Conservation (phyloP, 1,140 invertebrate genomes). For the Coenobita brevimanus region DNA sequence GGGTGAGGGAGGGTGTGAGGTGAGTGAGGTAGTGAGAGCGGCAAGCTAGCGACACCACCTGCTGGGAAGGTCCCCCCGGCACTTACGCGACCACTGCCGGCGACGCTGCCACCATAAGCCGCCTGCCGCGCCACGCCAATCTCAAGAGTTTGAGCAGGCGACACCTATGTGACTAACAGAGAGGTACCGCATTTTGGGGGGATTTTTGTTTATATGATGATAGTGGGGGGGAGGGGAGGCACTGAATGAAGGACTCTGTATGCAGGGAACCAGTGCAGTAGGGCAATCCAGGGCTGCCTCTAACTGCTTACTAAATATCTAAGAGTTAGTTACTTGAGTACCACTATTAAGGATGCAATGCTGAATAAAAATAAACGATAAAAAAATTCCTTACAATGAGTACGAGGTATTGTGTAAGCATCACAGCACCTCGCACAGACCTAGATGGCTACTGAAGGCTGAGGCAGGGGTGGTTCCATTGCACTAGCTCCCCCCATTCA, state of each 20-base stretch:
- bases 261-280: no score
- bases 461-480: no score
- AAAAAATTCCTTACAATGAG: no score
- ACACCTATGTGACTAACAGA: slow-evolving; percentile 67
- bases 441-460: no score
- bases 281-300: no score
- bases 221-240: slow-evolving; percentile 30
- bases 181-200: slow-evolving; percentile 66
- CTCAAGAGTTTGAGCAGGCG: slow-evolving; percentile 62
- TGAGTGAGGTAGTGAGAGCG: slow-evolving; percentile 45
- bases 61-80: slow-evolving; percentile 59
- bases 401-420: no score
- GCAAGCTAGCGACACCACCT: slow-evolving; percentile 65
- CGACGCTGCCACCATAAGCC: slow-evolving; percentile 47
- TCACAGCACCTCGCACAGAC: no score
- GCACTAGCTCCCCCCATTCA: no score
- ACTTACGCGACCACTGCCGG: slow-evolving; percentile 61
- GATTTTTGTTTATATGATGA: slow-evolving; percentile 42
- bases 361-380: no score
- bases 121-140: slow-evolving; percentile 62
- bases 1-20: background rate
- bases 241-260: background rate
- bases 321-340: no score
- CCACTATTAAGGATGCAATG: no score
- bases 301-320: no score